Evolutionary conservation across 2,888 invertebrate species (phyloP).

Genomic region (Elmis aenea): DNA sequence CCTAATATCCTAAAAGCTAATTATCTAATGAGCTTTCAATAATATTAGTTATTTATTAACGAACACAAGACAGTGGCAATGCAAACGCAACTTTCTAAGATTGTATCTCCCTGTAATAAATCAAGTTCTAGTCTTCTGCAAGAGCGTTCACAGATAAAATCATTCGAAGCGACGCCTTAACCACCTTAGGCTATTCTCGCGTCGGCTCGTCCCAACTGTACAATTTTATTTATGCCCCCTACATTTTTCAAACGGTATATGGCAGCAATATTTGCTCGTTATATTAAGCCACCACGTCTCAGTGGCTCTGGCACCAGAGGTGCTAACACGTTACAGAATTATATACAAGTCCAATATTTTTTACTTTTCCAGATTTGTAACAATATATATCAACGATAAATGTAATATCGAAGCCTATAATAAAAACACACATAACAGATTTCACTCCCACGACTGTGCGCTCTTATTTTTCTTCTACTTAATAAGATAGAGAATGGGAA

Average conservation of each 20-base stretch:
- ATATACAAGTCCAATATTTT: no score
- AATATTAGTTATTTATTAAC: constrained; percentile 31
- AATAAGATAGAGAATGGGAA: no score
- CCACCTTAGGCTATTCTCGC: constrained; percentile 44
- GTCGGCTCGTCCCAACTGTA: constrained; percentile 41
- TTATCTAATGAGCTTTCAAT: not conserved
- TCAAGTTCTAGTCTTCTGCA: constrained; percentile 44
- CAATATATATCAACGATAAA: no score
- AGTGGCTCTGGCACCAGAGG: no score
- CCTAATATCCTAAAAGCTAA: not conserved
- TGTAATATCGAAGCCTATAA: no score
- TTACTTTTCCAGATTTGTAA: no score
- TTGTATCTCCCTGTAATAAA: constrained; percentile 44
- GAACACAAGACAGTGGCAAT: constrained; percentile 30
- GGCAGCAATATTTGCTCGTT: constrained; percentile 35
- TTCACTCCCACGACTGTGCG: no score
- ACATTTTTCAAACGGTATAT: constrained; percentile 38
- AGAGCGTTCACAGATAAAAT: constrained; percentile 41
- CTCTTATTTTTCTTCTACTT: no score
- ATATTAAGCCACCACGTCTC: no score
- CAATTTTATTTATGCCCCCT: constrained; percentile 43
- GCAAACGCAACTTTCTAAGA: constrained; percentile 42
- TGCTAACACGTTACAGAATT: no score
- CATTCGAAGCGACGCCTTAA: constrained; percentile 40
- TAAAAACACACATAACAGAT: no score